Conservation (phyloP, 1,140 invertebrate genomes). For the Bathynomus jamesi region DNA sequence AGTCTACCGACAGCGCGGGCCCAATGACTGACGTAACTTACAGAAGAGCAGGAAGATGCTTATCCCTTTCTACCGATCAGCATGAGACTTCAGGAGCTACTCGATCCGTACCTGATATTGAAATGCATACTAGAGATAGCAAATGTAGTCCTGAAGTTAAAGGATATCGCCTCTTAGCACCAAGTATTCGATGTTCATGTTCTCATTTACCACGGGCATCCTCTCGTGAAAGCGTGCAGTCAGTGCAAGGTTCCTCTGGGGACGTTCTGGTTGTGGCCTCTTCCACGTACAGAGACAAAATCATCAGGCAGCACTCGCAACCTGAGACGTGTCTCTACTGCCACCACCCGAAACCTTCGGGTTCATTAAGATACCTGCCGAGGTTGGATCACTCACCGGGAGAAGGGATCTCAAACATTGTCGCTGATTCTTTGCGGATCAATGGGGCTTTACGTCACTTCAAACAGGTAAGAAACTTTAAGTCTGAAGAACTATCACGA, state of each 20-base stretch:
- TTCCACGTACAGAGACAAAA: slow-evolving; percentile 46
- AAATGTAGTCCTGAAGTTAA: slow-evolving; percentile 27
- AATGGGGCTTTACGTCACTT: slow-evolving; percentile 94
- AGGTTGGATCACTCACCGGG: slow-evolving; percentile 54
- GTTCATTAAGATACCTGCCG: slow-evolving; percentile 70
- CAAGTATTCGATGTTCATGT: slow-evolving; percentile 36
- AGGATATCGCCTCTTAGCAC: slow-evolving; percentile 37
- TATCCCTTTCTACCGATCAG: slow-evolving; percentile 29
- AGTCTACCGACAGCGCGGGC: slow-evolving; percentile 27
- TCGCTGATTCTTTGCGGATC: slow-evolving; percentile 90
- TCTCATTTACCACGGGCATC: slow-evolving; percentile 39
- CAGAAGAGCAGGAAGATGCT: slow-evolving; percentile 19
- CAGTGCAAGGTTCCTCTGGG: slow-evolving; percentile 39
- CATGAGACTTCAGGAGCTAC: slow-evolving; percentile 54
- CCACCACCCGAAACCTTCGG: slow-evolving; percentile 43
- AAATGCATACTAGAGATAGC: slow-evolving; percentile 63
- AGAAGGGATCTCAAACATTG: slow-evolving; percentile 89
- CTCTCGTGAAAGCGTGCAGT: slow-evolving; percentile 40
- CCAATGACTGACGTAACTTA: too few species aligned
- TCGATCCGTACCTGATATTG: slow-evolving; percentile 78
- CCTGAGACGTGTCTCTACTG: slow-evolving; percentile 53
- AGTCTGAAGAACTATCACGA: too few species aligned
- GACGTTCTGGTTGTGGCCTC: slow-evolving; percentile 28
- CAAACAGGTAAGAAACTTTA: slow-evolving; percentile 89
- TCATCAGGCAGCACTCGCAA: slow-evolving; percentile 83